These are phyloP conservation scores for Nowickia ferox DNA, from an alignment of 2,888 invertebrate genomes.

Conservation along the genomic window DNA sequence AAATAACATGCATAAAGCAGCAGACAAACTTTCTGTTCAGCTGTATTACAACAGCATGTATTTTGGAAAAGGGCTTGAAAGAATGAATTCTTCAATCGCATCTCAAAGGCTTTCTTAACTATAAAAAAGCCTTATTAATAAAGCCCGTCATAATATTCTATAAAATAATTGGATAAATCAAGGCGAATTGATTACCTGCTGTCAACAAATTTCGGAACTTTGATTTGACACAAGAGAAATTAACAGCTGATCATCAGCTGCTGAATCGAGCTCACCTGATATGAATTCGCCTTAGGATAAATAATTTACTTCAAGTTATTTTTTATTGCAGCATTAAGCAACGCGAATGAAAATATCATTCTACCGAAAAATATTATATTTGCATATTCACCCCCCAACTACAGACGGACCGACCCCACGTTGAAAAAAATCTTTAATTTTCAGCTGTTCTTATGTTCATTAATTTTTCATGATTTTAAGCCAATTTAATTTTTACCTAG, in stretches of 20 bases:
- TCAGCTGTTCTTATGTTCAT: slow-evolving; percentile 22
- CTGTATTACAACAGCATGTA: background rate
- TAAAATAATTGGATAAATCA: too few relatives aligned
- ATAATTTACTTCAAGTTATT: background rate
- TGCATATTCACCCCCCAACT: too few relatives aligned
- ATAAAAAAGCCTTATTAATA: too few relatives aligned
- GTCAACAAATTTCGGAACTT: background rate
- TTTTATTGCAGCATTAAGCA: background rate
- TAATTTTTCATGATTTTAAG: slow-evolving; percentile 10
- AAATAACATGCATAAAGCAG: background rate
- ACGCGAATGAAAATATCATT: background rate
- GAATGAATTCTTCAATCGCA: slow-evolving; percentile 4
- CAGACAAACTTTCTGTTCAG: slow-evolving; percentile 21
- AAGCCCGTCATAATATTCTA: too few relatives aligned
- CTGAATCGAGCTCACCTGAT: too few relatives aligned
- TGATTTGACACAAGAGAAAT: too few relatives aligned
- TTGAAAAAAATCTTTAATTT: background rate
- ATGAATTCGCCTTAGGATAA: background rate
- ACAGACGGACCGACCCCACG: background rate
- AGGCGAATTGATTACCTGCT: background rate
- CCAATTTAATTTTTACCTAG: background rate
- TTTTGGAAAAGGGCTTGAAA: background rate
- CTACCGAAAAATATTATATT: background rate
- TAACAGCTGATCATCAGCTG: too few relatives aligned
- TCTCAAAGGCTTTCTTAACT: too few relatives aligned